Conservation (phyloP, 2,888 invertebrate species). For the Altica lythri region DNA sequence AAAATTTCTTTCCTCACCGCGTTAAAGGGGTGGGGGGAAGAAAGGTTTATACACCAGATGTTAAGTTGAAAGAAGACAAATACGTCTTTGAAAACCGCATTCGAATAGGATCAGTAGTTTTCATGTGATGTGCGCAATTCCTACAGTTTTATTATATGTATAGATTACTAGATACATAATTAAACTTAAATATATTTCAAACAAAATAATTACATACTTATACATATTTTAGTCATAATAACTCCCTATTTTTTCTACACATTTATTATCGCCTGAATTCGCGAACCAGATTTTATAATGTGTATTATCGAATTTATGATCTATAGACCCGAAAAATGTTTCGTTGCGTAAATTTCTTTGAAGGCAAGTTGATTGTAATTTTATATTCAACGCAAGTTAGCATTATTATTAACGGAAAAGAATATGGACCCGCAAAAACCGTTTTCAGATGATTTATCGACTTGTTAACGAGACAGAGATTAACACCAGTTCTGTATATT, state of each 20-base stretch:
- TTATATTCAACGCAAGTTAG: not conserved
- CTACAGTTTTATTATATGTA: too few relatives aligned
- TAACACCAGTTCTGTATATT: not conserved
- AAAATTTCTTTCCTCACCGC: too few relatives aligned
- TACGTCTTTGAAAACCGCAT: too few relatives aligned
- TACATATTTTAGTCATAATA: not conserved
- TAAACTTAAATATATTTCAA: too few relatives aligned
- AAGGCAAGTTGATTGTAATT: not conserved
- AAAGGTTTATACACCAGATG: too few relatives aligned
- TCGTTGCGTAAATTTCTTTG: not conserved
- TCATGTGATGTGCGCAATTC: too few relatives aligned
- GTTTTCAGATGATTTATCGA: not conserved
- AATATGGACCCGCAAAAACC: not conserved
- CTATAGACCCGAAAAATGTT: not conserved
- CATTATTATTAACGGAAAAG: not conserved
- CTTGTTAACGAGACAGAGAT: not conserved
- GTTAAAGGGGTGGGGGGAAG: too few relatives aligned
- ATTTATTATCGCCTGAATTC: not conserved
- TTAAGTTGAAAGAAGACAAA: too few relatives aligned
- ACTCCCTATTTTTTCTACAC: not conserved
- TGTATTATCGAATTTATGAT: not conserved
- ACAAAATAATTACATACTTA: too few relatives aligned
- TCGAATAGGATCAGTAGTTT: too few relatives aligned
- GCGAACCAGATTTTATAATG: not conserved
- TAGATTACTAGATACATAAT: too few relatives aligned